A percentile compares a stretch with the other conserved stretches of the same genome.
Conservation (phyloP, 2,888 invertebrate genomes). For the Serripes groenlandicus region DNA sequence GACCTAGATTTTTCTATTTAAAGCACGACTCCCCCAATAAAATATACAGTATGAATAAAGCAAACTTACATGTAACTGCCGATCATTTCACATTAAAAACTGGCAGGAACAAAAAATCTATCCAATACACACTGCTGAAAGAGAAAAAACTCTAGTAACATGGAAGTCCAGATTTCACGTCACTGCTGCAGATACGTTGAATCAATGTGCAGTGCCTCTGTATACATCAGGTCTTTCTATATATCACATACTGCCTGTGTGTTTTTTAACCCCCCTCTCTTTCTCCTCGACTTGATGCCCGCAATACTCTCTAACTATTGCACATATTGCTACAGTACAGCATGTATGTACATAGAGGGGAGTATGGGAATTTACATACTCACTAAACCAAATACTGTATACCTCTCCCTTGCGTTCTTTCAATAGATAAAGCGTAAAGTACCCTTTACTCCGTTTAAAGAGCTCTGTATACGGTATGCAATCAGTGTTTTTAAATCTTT, state of each 20-base stretch:
- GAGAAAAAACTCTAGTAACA: not conserved
- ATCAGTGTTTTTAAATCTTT: too few species aligned
- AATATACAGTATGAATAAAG: not conserved
- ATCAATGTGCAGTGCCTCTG: conserved; percentile 22
- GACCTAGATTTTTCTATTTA: conserved; percentile 18
- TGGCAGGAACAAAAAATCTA: not conserved
- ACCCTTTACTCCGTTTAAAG: not conserved
- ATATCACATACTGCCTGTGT: not conserved
- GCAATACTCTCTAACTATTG: conserved; percentile 20
- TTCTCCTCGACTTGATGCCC: conserved; percentile 6
- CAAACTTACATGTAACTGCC: not conserved
- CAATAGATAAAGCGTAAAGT: not conserved
- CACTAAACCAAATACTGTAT: conserved; percentile 27
- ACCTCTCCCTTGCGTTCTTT: not conserved
- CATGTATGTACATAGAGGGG: conserved; percentile 8
- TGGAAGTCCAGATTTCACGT: not conserved
- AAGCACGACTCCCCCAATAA: too few species aligned
- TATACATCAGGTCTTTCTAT: not conserved
- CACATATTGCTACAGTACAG: conserved; percentile 11
- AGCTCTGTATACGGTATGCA: too few species aligned
- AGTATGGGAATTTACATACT: conserved; percentile 25
- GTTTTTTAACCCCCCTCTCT: not conserved
- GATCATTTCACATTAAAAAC: not conserved
- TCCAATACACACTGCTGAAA: not conserved
- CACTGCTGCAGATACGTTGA: too few species aligned